Conservation (phyloP, 2,797 vertebrate genomes). For the Phylloscopus collybita region DNA sequence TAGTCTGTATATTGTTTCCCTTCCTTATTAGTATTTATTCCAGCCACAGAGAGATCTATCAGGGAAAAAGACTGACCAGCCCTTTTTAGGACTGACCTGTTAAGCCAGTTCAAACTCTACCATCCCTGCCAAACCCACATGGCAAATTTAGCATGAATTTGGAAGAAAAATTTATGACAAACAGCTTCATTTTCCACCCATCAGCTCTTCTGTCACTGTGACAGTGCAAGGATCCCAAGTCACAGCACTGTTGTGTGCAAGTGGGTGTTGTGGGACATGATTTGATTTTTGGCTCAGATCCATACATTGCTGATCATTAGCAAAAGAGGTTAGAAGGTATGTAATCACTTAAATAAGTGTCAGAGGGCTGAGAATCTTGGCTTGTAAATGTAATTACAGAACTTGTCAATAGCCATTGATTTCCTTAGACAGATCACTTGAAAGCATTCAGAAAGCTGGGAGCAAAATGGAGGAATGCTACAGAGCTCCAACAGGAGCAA, state of each 20-base stretch:
- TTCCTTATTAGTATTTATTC: not conserved
- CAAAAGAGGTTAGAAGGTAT: slow-evolving; percentile 30
- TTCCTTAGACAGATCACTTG: slow-evolving; percentile 33
- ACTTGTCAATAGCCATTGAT: slow-evolving; percentile 86
- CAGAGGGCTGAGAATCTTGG: slow-evolving; percentile 69
- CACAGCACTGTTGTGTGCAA: not conserved
- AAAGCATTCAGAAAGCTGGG: slow-evolving; percentile 24
- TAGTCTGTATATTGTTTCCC: not conserved
- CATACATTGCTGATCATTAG: slow-evolving; percentile 18
- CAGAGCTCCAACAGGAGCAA: not conserved
- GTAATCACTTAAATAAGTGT: slow-evolving; percentile 12
- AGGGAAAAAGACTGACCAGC: not conserved
- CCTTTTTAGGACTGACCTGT: not conserved
- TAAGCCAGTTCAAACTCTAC: not conserved
- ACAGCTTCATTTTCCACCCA: not conserved
- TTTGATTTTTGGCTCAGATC: slow-evolving; percentile 20
- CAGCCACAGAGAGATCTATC: not conserved
- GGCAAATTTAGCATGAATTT: not conserved
- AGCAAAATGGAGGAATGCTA: not conserved
- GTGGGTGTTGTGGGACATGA: not conserved
- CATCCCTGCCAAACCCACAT: not conserved
- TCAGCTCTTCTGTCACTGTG: not conserved
- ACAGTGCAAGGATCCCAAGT: not conserved
- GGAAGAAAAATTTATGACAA: not conserved
- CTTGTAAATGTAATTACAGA: slow-evolving; percentile 90